phyloP scores from a whole-genome alignment of 2,888 invertebrate genomes.

The Rhagonycha fulva region DNA sequence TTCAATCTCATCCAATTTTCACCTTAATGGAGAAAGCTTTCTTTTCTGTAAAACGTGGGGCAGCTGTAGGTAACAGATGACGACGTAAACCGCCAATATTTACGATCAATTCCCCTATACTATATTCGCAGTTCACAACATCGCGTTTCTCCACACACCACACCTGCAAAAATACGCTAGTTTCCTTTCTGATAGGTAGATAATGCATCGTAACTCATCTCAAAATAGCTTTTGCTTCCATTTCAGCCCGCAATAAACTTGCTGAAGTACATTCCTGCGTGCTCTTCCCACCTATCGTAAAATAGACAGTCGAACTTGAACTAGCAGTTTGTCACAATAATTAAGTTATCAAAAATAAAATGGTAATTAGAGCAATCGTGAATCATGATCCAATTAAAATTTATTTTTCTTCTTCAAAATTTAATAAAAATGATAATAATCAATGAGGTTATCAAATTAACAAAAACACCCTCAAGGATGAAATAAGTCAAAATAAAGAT shows the following conservation, averaged over 20 bases:
- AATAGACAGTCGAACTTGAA: conserved; percentile 42
- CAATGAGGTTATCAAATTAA: neutral
- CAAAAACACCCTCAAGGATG: neutral
- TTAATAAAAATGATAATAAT: neutral
- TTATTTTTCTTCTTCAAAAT: neutral
- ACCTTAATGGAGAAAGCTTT: conserved; percentile 21
- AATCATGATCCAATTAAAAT: neutral
- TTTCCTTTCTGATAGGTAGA: conserved; percentile 55
- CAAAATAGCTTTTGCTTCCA: conserved; percentile 55
- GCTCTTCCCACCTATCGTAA: conserved; percentile 47
- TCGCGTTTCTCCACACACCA: conserved; percentile 47
- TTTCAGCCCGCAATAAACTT: conserved; percentile 54
- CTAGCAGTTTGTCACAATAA: neutral
- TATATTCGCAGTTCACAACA: conserved; percentile 45
- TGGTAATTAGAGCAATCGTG: neutral
- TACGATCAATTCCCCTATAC: conserved; percentile 50
- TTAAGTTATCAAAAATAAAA: neutral
- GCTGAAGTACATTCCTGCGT: conserved; percentile 47
- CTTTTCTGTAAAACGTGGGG: conserved; percentile 22
- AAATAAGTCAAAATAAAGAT: neutral
- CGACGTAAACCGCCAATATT: conserved; percentile 55
- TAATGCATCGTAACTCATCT: conserved; percentile 56
- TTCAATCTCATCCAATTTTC: conserved; percentile 24
- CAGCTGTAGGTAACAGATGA: conserved; percentile 54
- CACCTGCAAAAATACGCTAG: conserved; percentile 56